Evolutionary conservation across 2,797 vertebrate genomes (phyloP), one percentile per base, ranked within the genome.

Genomic region (Amniataba percoides): DNA sequence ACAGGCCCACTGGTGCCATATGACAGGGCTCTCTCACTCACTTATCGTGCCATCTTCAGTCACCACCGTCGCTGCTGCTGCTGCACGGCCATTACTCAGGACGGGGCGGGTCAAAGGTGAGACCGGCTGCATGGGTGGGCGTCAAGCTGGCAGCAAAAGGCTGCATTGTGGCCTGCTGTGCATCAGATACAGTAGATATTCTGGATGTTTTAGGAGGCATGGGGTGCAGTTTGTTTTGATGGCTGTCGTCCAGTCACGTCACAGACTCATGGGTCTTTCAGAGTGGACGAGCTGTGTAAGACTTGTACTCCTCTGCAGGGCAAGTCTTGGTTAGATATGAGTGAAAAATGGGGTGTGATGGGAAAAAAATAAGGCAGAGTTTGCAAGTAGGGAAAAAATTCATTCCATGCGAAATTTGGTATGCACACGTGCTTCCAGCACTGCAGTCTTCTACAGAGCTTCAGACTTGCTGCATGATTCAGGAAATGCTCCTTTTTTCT

Each of bases 51-150:
- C 80, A 68, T 85, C 80, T 77, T 70, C 57, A 65, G 61, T 52
- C 62, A 16, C 11, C 36, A 57, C 63, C 27, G 18, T 48, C 52
- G 16, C 72, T 75, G 73, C 73, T 75, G 73, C 73, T n/a, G 71
- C 81, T 66, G 56, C 71, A 61, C 34, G 45, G 9, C 69, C 71
- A 61, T 69, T 23, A 31, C 56, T 74, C 58, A 62, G 83, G 79
- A 77, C 56, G 25, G 23, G 58, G n/a, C 39, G 14, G 88, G 88
- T 92, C 90, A 90, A 55, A 91, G 90, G 81, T 91, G 76, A 88
- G 42, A 53, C 3, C 40, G 10, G 75, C 90, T 66, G 58, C 87
- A 59, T 92, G 92, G 91, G 92, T 92, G 92, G 93, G 83, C 86
- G 21, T 59, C 46, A 21, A 65, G 71, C 21, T 62, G 71, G 48